Percentiles rank a stretch among this genome's conserved stretches.
Evolutionary conservation across 2,888 invertebrate genomes (phyloP).

Genomic region (Megastigmus dorsalis): DNA sequence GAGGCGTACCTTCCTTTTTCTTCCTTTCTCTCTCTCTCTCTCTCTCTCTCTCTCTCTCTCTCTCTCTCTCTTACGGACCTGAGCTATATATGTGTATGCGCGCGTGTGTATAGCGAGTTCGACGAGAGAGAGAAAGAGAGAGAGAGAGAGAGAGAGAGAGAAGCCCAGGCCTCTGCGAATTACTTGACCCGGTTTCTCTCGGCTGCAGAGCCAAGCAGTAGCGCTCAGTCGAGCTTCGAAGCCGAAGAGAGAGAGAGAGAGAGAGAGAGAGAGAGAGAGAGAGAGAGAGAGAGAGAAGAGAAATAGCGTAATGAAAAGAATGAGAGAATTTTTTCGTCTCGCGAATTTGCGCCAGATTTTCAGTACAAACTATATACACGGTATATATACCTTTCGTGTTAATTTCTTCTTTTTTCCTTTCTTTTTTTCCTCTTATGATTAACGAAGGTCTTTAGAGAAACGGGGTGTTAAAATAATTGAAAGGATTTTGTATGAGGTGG

Average conservation of each 20-base stretch:
- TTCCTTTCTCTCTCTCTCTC: conserved; percentile 8
- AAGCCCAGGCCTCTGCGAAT: conserved; percentile 49
- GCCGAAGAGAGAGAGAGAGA: background rate
- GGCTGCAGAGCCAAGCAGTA: conserved; percentile 24
- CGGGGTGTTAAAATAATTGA: no score
- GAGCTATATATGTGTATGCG: background rate
- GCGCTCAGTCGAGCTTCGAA: background rate
- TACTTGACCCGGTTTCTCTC: conserved; percentile 45
- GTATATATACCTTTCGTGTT: background rate
- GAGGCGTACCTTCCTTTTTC: conserved; percentile 30
- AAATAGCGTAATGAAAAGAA: conserved; percentile 39
- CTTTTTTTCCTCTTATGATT: conserved; percentile 10
- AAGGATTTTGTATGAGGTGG: no score
- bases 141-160: conserved; percentile 6
- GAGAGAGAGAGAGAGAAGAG: conserved; percentile 2
- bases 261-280: background rate
- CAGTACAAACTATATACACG: no score
- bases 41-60: conserved; percentile 16
- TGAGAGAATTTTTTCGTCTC: conserved; percentile 26
- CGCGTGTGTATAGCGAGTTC: background rate
- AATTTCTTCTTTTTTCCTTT: background rate
- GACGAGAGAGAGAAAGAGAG: background rate
- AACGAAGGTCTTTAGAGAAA: background rate
- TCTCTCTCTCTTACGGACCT: no score
- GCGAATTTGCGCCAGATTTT: conserved; percentile 2